Evolutionary conservation across 1,140 invertebrate species (phyloP).

Genomic region (Galendromus occidentalis): DNA sequence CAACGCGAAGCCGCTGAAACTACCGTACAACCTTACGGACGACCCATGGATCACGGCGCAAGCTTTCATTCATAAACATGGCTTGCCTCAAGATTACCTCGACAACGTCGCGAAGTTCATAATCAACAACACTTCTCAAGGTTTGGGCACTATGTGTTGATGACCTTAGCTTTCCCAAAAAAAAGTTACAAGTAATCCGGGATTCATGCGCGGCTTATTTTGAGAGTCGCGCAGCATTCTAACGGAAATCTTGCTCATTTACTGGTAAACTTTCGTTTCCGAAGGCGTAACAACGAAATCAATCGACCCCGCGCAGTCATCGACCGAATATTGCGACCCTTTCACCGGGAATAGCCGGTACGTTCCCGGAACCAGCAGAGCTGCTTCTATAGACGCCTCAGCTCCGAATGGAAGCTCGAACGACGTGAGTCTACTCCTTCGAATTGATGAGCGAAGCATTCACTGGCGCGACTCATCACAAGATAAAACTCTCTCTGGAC

Average conservation of each 20-base stretch:
- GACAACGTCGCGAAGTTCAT: slow-evolving; percentile 93
- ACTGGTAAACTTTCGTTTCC: not conserved
- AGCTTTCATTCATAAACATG: slow-evolving; percentile 44
- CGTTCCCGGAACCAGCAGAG: not conserved
- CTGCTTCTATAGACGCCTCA: not conserved
- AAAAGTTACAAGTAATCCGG: too few relatives aligned
- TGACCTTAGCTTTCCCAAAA: too few relatives aligned
- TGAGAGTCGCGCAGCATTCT: too few relatives aligned
- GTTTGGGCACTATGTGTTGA: slow-evolving; percentile 31
- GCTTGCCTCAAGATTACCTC: slow-evolving; percentile 62
- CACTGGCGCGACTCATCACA: too few relatives aligned
- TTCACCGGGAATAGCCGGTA: slow-evolving; percentile 27
- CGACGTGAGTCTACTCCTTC: too few relatives aligned
- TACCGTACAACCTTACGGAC: slow-evolving; percentile 63
- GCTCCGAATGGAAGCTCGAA: not conserved
- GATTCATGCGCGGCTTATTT: too few relatives aligned
- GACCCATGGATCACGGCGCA: slow-evolving; percentile 44
- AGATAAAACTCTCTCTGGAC: too few relatives aligned
- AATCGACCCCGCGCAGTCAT: not conserved
- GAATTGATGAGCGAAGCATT: too few relatives aligned
- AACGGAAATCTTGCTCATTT: too few relatives aligned
- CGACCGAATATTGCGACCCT: slow-evolving; percentile 26
- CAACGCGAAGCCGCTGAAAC: slow-evolving; percentile 58
- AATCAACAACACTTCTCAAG: slow-evolving; percentile 50
- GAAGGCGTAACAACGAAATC: not conserved